Conservation (phyloP, 2,797 vertebrate genomes). For the Serranus cabrilla region DNA sequence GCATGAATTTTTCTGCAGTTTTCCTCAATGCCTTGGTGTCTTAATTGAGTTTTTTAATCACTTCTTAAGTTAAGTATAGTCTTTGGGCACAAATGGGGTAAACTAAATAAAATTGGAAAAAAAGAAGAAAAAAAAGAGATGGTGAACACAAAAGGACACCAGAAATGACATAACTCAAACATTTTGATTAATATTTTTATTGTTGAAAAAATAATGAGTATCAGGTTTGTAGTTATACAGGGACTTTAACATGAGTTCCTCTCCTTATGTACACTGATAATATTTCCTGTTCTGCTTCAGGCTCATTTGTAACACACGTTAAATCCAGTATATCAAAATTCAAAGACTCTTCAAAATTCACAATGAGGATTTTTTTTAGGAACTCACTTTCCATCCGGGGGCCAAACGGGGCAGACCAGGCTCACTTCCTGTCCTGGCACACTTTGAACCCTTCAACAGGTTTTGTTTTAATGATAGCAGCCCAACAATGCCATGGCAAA, state of each 20-base stretch:
- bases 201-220: slow-evolving; percentile 64
- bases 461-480: not conserved
- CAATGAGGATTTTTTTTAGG: slow-evolving; percentile 9
- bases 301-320: slow-evolving; percentile 51
- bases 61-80: too few relatives aligned
- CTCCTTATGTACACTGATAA: slow-evolving; percentile 51
- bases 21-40: too few relatives aligned
- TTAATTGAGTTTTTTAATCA: too few relatives aligned
- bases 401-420: not conserved
- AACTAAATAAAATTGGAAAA: not conserved
- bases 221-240: slow-evolving; percentile 47
- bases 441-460: not conserved
- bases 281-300: slow-evolving; percentile 51
- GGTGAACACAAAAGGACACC: not conserved
- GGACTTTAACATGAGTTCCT: slow-evolving; percentile 34
- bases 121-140: not conserved
- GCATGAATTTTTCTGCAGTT: too few relatives aligned
- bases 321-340: slow-evolving; percentile 60
- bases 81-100: too few relatives aligned
- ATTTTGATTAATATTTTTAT: slow-evolving; percentile 58
- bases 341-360: slow-evolving; percentile 27
- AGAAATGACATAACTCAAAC: not conserved
- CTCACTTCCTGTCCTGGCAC: not conserved
- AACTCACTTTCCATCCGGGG: slow-evolving; percentile 1
- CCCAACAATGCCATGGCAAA: not conserved